These are phyloP conservation scores for Eidolon dupreanum DNA, from an alignment of 2,797 vertebrate genomes.

Conservation along the genomic window DNA sequence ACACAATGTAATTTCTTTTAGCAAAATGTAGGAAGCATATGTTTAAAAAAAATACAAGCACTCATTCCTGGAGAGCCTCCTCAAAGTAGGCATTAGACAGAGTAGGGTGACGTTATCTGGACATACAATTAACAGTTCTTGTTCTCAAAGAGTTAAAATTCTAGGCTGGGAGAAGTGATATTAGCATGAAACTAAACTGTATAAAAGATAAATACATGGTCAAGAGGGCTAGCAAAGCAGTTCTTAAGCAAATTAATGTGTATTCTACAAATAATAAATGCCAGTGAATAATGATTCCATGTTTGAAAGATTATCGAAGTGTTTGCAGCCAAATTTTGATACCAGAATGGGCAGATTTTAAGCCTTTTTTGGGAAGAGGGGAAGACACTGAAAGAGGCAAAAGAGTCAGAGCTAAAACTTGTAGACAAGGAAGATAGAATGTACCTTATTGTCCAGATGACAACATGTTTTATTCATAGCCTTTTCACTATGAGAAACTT, in stretches of 20 bases:
- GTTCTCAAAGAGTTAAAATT: constrained; percentile 26
- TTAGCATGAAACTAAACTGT: neutral
- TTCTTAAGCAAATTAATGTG: neutral
- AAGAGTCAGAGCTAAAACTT: neutral
- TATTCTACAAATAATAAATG: constrained; percentile 1
- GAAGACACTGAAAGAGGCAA: neutral
- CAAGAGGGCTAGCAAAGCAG: constrained; percentile 14
- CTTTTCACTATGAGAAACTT: neutral
- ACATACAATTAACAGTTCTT: neutral
- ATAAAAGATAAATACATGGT: neutral
- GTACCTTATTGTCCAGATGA: neutral
- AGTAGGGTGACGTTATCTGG: neutral
- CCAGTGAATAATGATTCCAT: neutral
- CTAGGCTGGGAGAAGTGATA: neutral
- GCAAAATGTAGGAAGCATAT: neutral
- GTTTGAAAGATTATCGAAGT: neutral
- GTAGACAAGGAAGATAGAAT: neutral
- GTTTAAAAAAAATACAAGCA: neutral
- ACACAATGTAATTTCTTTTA: neutral
- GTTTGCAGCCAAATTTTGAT: neutral
- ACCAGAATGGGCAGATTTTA: neutral
- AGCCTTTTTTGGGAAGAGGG: neutral
- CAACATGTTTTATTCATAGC: neutral
- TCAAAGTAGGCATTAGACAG: neutral
- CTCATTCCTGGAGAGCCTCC: neutral